Conservation (phyloP, 2,113 vertebrate genomes). For the Hippopotamus amphibius region DNA sequence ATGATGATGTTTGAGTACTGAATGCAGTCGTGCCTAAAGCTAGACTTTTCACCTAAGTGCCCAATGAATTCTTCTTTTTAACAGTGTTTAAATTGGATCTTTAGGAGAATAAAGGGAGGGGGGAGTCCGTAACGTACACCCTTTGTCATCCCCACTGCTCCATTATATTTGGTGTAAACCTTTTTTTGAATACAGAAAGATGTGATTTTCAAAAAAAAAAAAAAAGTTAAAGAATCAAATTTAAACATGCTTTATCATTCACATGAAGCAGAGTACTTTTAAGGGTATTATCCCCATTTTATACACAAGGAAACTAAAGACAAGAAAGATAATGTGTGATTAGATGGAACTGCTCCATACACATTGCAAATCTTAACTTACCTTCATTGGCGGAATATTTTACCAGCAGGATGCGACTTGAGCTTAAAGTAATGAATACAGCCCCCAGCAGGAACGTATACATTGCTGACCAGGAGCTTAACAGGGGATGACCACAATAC, state of each 20-base stretch:
- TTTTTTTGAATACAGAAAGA: background rate
- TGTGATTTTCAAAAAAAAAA: background rate
- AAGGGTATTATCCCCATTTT: constrained; percentile 1
- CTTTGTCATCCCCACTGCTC: background rate
- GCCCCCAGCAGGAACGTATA: constrained; percentile 92
- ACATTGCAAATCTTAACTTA: constrained; percentile 74
- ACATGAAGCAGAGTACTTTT: background rate
- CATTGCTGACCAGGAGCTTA: constrained; percentile 88
- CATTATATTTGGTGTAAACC: background rate
- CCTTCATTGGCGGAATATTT: constrained; percentile 96
- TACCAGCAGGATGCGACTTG: constrained; percentile 95
- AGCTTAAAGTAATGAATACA: constrained; percentile 91
- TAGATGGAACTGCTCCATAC: background rate
- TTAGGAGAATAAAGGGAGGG: background rate
- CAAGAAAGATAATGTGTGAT: background rate
- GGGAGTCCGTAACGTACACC: background rate
- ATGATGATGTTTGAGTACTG: background rate
- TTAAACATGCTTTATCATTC: constrained; percentile 5
- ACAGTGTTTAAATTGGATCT: background rate
- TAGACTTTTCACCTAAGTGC: background rate
- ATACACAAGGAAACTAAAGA: background rate
- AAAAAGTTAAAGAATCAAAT: background rate
- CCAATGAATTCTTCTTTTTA: background rate
- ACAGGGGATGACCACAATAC: constrained; percentile 73
- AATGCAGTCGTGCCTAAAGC: background rate